These are phyloP conservation scores for Ceratina japonica DNA, from an alignment of 1,140 invertebrate species.

Conservation along the genomic window DNA sequence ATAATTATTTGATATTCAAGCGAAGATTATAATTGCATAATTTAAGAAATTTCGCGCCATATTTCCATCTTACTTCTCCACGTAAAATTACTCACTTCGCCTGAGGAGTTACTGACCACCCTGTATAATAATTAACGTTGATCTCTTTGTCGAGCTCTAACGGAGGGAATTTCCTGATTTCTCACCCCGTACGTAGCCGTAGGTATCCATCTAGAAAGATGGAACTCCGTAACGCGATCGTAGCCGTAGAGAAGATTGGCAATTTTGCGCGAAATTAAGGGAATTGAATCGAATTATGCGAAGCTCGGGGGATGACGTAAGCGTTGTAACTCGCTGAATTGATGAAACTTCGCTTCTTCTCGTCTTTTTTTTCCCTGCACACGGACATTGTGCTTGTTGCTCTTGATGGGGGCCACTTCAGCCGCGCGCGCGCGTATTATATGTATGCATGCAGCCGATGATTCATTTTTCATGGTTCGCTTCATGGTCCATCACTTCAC, in stretches of 20 bases:
- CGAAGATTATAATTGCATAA: too few relatives aligned
- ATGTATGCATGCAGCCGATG: background rate
- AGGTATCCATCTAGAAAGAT: slow-evolving; percentile 30
- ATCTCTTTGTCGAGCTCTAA: too few relatives aligned
- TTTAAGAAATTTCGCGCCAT: too few relatives aligned
- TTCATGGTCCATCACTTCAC: background rate
- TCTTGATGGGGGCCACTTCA: background rate
- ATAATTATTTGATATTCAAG: too few relatives aligned
- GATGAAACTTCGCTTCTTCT: slow-evolving; percentile 67
- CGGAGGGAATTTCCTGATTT: too few relatives aligned
- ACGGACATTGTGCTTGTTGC: background rate
- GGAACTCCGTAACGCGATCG: slow-evolving; percentile 59
- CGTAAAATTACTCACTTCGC: too few relatives aligned
- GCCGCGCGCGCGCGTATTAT: too few relatives aligned
- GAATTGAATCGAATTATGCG: slow-evolving; percentile 78
- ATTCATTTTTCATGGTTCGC: slow-evolving; percentile 11
- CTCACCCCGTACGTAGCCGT: too few relatives aligned
- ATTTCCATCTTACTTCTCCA: too few relatives aligned
- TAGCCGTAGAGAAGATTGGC: slow-evolving; percentile 70
- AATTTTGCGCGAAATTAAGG: slow-evolving; percentile 77
- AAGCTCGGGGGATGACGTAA: slow-evolving; percentile 73
- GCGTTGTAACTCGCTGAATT: slow-evolving; percentile 76
- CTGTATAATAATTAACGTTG: too few relatives aligned
- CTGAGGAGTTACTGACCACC: too few relatives aligned
- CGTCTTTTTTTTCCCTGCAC: slow-evolving; percentile 19